Evolutionary conservation across 2,113 vertebrate species (phyloP).

Genomic region (Axis porcinus): DNA sequence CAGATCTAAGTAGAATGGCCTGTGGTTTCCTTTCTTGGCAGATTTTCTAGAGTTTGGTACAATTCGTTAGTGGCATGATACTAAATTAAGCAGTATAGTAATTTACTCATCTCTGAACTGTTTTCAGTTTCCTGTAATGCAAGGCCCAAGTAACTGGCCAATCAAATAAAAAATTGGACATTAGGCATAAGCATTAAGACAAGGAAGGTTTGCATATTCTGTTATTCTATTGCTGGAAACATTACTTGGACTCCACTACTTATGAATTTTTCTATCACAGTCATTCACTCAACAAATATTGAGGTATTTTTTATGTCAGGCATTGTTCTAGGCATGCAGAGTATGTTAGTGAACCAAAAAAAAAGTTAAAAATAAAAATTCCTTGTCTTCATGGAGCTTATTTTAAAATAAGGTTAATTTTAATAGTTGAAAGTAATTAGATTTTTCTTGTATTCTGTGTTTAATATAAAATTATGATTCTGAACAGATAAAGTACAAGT

Average conservation of each 20-base stretch:
- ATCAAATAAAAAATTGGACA: background rate
- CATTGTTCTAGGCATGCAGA: background rate
- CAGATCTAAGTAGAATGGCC: background rate
- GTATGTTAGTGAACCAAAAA: background rate
- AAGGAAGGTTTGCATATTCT: background rate
- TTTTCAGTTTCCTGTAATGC: conserved; percentile 5
- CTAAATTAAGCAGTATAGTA: background rate
- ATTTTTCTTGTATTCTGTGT: background rate
- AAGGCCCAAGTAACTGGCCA: background rate
- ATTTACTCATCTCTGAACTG: background rate
- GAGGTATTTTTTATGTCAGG: background rate
- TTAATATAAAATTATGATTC: background rate
- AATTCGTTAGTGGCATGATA: background rate
- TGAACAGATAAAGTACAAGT: background rate
- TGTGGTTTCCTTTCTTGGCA: background rate
- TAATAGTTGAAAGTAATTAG: background rate
- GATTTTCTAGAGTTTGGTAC: conserved; percentile 1
- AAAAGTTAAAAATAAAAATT: background rate
- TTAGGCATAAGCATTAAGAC: background rate
- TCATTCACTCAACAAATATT: background rate
- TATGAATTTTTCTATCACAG: background rate
- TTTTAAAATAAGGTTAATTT: background rate
- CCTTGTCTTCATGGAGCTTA: background rate
- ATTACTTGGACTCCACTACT: background rate
- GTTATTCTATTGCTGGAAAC: background rate